phyloP scores from a whole-genome alignment of 2,113 vertebrate genomes.

The Prochilodus magdalenae region DNA sequence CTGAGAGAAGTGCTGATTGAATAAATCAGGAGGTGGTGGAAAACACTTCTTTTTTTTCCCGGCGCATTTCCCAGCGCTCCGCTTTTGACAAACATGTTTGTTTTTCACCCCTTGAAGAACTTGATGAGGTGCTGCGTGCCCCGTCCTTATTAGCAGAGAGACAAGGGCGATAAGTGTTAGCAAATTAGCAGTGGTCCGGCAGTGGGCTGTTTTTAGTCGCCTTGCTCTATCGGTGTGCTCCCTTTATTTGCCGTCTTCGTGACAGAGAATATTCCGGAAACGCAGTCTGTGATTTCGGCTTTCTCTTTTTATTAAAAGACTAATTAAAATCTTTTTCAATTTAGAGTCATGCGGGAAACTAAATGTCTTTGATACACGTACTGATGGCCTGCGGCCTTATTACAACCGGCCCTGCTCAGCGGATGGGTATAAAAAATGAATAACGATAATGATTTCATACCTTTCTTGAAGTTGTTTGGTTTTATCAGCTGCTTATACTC shows the following conservation, averaged over 20 bases:
- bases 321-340: slow-evolving; percentile 1
- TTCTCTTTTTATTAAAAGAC: not conserved
- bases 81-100: slow-evolving; percentile 56
- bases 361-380: not conserved
- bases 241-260: not conserved
- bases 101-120: slow-evolving; percentile 33
- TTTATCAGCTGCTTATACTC: not conserved
- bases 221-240: not conserved
- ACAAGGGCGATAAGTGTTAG: not conserved
- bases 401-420: not conserved
- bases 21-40: slow-evolving; percentile 55
- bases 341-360: not conserved
- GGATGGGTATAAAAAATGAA: not conserved
- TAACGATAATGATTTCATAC: not conserved
- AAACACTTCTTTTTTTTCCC: slow-evolving; percentile 25
- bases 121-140: slow-evolving; percentile 36
- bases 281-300: not conserved
- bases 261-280: not conserved
- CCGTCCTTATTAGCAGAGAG: slow-evolving; percentile 12
- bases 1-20: slow-evolving; percentile 59
- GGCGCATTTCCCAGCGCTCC: not conserved
- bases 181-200: not conserved
- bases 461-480: not conserved
- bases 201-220: not conserved
- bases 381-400: not conserved